These are phyloP conservation scores for Edolisoma coerulescens DNA, from an alignment of 2,113 vertebrate genomes.

Conservation along the genomic window DNA sequence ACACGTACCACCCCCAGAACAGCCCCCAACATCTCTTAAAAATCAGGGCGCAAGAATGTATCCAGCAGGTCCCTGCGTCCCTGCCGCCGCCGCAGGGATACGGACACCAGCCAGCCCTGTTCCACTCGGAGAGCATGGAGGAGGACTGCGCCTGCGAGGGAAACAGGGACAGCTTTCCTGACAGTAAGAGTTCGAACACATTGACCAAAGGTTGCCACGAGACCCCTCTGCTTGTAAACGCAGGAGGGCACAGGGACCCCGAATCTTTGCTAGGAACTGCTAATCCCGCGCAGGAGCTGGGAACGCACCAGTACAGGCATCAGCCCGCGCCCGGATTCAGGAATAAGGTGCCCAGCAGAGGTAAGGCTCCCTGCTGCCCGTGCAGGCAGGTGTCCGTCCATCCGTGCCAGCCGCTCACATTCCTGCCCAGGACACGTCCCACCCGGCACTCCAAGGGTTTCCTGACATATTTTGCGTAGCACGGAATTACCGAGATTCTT, in stretches of 20 bases:
- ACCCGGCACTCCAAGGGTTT: neutral
- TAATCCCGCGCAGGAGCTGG: constrained; percentile 79
- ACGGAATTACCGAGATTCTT: neutral
- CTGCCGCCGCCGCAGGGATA: constrained; percentile 44
- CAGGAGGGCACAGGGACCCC: constrained; percentile 72
- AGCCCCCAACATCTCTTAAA: constrained; percentile 93
- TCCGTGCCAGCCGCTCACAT: neutral
- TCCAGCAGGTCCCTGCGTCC: constrained; percentile 56
- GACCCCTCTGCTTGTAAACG: constrained; percentile 67
- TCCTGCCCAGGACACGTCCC: neutral
- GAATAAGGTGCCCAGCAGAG: constrained; percentile 80
- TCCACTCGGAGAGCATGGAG: constrained; percentile 97
- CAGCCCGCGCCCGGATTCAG: constrained; percentile 65
- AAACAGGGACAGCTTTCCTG: constrained; percentile 78
- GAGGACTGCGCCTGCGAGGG: constrained; percentile 82
- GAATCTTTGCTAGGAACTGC: constrained; percentile 83
- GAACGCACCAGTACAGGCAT: constrained; percentile 79
- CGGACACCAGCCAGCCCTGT: constrained; percentile 68
- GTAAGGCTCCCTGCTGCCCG: constrained; percentile 65
- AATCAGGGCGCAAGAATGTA: constrained; percentile 83
- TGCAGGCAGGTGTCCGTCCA: neutral
- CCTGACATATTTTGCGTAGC: neutral
- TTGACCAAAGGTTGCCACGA: constrained; percentile 82
- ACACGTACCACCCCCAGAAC: constrained; percentile 67
- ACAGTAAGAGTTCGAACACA: constrained; percentile 70